Evolutionary conservation across 2,888 invertebrate genomes (phyloP).

Genomic region (Andrena bicolor): DNA sequence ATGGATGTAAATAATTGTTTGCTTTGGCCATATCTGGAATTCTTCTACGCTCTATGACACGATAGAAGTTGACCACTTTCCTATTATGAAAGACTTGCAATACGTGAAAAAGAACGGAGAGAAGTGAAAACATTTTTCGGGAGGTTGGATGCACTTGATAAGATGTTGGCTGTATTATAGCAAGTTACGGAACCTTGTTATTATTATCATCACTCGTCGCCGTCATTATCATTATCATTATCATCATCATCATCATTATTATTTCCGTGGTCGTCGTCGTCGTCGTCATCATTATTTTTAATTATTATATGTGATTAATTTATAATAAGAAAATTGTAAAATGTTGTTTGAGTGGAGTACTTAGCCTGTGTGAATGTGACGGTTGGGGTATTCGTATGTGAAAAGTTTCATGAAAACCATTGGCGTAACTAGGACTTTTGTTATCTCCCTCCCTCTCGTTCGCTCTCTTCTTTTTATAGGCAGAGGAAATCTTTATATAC

Average conservation of each 20-base stretch:
- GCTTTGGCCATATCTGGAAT: conserved; percentile 79
- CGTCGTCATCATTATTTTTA: no score
- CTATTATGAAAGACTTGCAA: conserved; percentile 77
- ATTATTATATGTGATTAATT: conserved; percentile 84
- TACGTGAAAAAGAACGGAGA: conserved; percentile 66
- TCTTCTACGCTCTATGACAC: conserved; percentile 81
- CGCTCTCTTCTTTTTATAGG: no score
- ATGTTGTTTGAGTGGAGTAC: conserved; percentile 81
- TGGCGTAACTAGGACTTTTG: no score
- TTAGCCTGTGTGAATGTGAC: conserved; percentile 79
- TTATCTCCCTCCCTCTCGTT: no score
- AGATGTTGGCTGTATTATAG: conserved; percentile 83
- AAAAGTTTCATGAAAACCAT: conserved; percentile 50
- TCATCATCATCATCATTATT: no score
- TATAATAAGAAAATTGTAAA: conserved; percentile 80
- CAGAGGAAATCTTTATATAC: no score
- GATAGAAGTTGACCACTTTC: conserved; percentile 82
- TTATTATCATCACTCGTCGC: no score
- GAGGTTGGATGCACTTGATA: conserved; percentile 80
- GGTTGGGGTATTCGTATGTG: conserved; percentile 48
- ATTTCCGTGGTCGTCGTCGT: no score
- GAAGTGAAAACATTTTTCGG: conserved; percentile 76
- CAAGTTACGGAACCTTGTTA: conserved; percentile 76
- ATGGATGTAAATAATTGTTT: conserved; percentile 81
- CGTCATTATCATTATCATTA: no score